Base-by-base conservation (phyloP, 2,797 vertebrate species). In the Diglossa cyanea region DNA sequence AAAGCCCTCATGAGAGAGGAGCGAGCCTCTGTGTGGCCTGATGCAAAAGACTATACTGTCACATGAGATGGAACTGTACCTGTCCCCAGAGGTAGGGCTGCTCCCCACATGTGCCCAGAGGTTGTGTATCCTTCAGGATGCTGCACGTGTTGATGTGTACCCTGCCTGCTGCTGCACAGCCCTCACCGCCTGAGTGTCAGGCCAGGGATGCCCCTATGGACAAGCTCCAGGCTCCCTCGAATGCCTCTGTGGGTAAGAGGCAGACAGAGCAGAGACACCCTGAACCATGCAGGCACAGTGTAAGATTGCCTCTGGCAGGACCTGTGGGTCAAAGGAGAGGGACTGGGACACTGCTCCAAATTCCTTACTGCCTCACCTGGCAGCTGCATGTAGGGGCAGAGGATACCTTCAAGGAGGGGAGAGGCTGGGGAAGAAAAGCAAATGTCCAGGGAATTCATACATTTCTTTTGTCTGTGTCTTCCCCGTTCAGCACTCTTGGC, bases 151-250 rank as follows among this genome's bases (percentile, higher is more conserved):
- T 63, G 39, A 20, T 42, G 35, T 11, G 21, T 23, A 6, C 2
- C 1, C 42, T 84, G 71, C 33, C 21, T 13, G 40, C 47, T 58
- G 8, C 7, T 48, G 24, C 11, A 25, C 28, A 35, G 45, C 39
- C 35, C 42, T 13, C 6, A 12, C 33, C 6, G n/a, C 44, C 24
- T 3, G 7, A 62, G 15, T 6, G 11, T 17, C 35, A 70, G 66
- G 11, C 16, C 47, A 48, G 63, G 10, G 24, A n/a, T 31, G 28
- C 4, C 23, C 37, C 26, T 25, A 1, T 0, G 1, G 57, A 35
- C 28, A n/a, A 71, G 40, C 30, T 55, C 21, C 1, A 0, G 63
- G 44, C 23, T 91, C 16, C 31, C 53, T 57, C 31, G 17, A 12
- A 30, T 12, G 10, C 18, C 30, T 53, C 39, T 14, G 19, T 67